These are phyloP conservation scores for Nudaria mundana DNA, from an alignment of 2,888 invertebrate species.

Conservation along the genomic window DNA sequence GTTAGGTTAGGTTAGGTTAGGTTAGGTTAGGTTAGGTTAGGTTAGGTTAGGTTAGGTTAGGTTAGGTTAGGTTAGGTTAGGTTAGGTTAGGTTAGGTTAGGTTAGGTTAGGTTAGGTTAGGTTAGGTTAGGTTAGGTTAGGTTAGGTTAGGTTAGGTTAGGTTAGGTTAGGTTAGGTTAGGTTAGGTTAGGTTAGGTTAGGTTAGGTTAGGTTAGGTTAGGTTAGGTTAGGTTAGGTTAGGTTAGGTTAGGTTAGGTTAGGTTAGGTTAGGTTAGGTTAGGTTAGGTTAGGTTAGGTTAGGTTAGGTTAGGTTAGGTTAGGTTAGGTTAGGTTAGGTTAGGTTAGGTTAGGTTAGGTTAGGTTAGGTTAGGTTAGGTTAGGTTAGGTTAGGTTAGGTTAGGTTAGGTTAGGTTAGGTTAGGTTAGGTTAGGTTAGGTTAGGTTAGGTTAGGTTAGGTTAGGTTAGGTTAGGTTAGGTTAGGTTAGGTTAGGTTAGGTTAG, in stretches of 20 bases:
- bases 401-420: constrained; percentile 24
- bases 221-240: constrained; percentile 14
- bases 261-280: constrained; percentile 32
- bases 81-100: constrained; percentile 18
- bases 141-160: constrained; percentile 16
- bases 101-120: constrained; percentile 22
- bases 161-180: constrained; percentile 14
- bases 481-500: constrained; percentile 1
- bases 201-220: constrained; percentile 15
- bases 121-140: constrained; percentile 31
- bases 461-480: constrained; percentile 1
- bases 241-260: constrained; percentile 25
- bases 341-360: constrained; percentile 20
- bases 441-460: constrained; percentile 4
- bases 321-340: constrained; percentile 6
- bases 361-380: constrained; percentile 20
- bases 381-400: constrained; percentile 21
- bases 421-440: constrained; percentile 12
- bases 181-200: constrained; percentile 10
- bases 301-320: constrained; percentile 23
- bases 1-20: not conserved
- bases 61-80: constrained; percentile 10
- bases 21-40: constrained; percentile 6
- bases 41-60: constrained; percentile 9
- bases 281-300: constrained; percentile 31